phyloP scores from a whole-genome alignment of 2,888 invertebrate genomes.

The Lasioglossum vierecki region DNA sequence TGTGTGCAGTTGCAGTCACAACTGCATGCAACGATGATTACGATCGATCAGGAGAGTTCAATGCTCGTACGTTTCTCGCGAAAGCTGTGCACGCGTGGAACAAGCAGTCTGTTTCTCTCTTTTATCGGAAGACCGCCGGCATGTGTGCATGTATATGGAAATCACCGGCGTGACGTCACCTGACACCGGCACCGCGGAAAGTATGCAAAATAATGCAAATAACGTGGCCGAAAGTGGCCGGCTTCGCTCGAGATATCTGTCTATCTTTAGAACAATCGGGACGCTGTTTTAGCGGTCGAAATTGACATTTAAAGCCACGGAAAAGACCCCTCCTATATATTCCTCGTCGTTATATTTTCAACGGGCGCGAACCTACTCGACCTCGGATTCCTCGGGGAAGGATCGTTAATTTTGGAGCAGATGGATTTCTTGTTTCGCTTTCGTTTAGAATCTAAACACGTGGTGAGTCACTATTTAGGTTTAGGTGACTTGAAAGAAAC shows the following conservation, averaged over 20 bases:
- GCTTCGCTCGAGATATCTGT: background rate
- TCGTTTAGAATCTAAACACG: background rate
- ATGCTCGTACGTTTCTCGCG: slow-evolving; percentile 44
- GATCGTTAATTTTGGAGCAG: slow-evolving; percentile 20
- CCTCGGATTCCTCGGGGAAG: background rate
- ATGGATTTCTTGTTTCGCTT: background rate
- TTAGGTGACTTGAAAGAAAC: no score
- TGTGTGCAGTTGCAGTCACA: background rate
- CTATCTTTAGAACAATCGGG: slow-evolving; percentile 47
- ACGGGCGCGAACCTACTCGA: background rate
- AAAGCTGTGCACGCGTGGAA: slow-evolving; percentile 21
- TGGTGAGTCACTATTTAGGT: background rate
- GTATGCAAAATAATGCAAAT: slow-evolving; percentile 80
- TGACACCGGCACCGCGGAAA: slow-evolving; percentile 61
- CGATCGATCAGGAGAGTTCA: slow-evolving; percentile 56
- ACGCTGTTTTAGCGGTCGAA: slow-evolving; percentile 27
- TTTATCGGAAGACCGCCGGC: slow-evolving; percentile 13
- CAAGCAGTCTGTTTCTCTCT: slow-evolving; percentile 33
- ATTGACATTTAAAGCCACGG: slow-evolving; percentile 31
- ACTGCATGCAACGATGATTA: slow-evolving; percentile 34
- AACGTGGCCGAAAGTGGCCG: slow-evolving; percentile 60
- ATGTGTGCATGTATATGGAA: slow-evolving; percentile 49
- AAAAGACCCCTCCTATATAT: slow-evolving; percentile 17
- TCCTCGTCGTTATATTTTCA: slow-evolving; percentile 22
- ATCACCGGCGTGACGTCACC: slow-evolving; percentile 65